phyloP scores from a whole-genome alignment of 2,888 invertebrate genomes.

The Stenchaetothrips biformis region DNA sequence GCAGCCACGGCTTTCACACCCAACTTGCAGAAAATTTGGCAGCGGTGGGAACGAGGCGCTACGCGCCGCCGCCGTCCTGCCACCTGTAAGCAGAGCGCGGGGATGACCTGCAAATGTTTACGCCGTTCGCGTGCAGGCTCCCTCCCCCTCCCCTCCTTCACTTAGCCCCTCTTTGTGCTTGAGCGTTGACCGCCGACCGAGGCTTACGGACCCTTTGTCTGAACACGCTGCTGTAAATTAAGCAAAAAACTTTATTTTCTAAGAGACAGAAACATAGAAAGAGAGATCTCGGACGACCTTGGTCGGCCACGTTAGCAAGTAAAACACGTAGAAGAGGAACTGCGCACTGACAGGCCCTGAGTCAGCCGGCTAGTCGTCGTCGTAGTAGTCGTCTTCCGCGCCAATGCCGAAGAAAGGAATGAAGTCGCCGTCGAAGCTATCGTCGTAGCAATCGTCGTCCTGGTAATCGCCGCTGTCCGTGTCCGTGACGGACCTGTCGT shows the following conservation, averaged over 20 bases:
- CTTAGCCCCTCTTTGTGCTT: neutral
- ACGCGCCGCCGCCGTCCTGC: neutral
- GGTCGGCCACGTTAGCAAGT: neutral
- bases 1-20: neutral
- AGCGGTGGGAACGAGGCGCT: neutral
- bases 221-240: no score
- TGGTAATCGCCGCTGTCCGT: neutral
- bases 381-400: neutral
- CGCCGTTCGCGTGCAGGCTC: neutral
- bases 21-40: constrained; percentile 6
- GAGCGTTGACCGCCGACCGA: neutral
- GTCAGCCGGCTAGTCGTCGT: neutral
- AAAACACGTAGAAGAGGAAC: neutral
- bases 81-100: neutral
- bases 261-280: no score
- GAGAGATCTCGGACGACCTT: neutral
- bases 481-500: neutral
- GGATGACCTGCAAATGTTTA: neutral
- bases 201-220: no score
- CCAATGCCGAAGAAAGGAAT: no score
- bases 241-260: no score
- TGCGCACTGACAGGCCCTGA: neutral
- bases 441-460: neutral
- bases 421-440: neutral
- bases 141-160: neutral